Evolutionary conservation across 2,797 vertebrate genomes (phyloP).

Genomic region (Toxotes lorentzi): DNA sequence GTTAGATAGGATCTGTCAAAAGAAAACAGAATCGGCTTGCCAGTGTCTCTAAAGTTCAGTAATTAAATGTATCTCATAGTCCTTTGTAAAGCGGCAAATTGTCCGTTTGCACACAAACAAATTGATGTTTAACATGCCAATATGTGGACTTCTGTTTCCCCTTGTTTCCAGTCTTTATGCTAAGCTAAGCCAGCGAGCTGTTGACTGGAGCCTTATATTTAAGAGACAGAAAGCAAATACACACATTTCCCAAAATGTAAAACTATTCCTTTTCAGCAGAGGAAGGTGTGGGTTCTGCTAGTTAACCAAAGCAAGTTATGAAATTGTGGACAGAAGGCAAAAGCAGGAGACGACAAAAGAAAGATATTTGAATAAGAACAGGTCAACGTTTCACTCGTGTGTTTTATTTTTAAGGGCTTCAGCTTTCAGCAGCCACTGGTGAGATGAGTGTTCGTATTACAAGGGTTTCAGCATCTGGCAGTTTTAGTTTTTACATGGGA

Average conservation of each 20-base stretch:
- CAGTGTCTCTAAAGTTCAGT: background rate
- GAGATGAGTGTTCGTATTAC: conserved; percentile 75
- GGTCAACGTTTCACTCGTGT: conserved; percentile 39
- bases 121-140: background rate
- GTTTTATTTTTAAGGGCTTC: conserved; percentile 85
- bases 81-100: background rate
- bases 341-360: conserved; percentile 68
- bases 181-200: background rate
- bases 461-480: conserved; percentile 86
- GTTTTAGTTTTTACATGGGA: conserved; percentile 80
- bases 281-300: conserved; percentile 83
- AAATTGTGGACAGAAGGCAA: conserved; percentile 74
- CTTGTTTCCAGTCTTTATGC: background rate
- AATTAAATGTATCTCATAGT: background rate
- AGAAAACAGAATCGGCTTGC: background rate
- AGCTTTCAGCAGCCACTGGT: conserved; percentile 83
- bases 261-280: conserved; percentile 13
- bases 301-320: conserved; percentile 88
- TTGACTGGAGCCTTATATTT: background rate
- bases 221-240: background rate
- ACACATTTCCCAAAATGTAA: background rate
- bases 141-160: background rate
- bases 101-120: too few species aligned
- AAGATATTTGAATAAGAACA: conserved; percentile 26
- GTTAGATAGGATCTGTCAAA: too few species aligned